Conservation (phyloP, 1,140 invertebrate genomes). For the Lysiphlebus fabarum region DNA sequence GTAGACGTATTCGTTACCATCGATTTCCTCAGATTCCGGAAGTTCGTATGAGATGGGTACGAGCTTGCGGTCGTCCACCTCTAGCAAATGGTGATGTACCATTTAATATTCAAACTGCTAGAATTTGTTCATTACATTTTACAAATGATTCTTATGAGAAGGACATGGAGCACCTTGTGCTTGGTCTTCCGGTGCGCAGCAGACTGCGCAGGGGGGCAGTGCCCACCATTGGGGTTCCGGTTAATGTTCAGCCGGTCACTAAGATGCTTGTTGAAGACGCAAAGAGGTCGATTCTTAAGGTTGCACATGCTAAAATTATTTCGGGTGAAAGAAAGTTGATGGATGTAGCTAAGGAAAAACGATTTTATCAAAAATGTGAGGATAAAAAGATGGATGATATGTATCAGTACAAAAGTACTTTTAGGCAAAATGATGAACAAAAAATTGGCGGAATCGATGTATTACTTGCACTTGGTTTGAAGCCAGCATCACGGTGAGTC, state of each 20-base stretch:
- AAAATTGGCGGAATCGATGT: conserved; percentile 42
- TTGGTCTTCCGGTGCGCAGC: conserved; percentile 57
- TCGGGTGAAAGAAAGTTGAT: conserved; percentile 6
- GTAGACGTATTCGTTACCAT: conserved; percentile 59
- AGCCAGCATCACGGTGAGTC: conserved; percentile 48
- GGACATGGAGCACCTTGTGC: conserved; percentile 59
- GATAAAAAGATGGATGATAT: conserved; percentile 4
- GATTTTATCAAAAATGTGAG: not conserved
- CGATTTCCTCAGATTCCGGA: conserved; percentile 59
- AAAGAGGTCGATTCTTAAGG: conserved; percentile 49
- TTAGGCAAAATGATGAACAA: conserved; percentile 23
- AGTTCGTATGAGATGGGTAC: conserved; percentile 56
- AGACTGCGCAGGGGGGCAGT: conserved; percentile 57
- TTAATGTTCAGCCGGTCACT: conserved; percentile 50
- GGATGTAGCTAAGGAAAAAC: conserved; percentile 6
- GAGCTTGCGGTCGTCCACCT: conserved; percentile 55
- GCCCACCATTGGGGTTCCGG: conserved; percentile 58
- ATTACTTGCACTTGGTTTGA: conserved; percentile 48
- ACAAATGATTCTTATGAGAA: conserved; percentile 58
- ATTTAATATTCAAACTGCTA: conserved; percentile 59
- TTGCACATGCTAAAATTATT: conserved; percentile 38
- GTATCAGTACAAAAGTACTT: conserved; percentile 3
- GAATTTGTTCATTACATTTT: conserved; percentile 61
- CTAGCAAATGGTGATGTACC: conserved; percentile 50
- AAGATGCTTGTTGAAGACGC: conserved; percentile 53